Conservation (phyloP, 2,113 vertebrate species). For the Prunella fulvescens region DNA sequence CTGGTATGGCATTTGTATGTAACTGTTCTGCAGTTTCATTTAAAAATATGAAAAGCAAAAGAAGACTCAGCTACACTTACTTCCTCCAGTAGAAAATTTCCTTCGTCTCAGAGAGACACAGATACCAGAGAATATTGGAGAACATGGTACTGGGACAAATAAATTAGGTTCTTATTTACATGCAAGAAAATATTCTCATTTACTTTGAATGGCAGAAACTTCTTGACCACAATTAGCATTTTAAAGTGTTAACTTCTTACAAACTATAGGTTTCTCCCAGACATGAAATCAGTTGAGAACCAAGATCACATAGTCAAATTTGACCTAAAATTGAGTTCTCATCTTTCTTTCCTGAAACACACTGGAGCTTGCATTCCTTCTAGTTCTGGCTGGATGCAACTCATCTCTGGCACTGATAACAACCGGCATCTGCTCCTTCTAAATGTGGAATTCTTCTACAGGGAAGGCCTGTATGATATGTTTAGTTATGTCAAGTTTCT, state of each 20-base stretch:
- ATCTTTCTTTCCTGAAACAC: neutral
- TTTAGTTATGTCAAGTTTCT: neutral
- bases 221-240: neutral
- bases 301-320: neutral
- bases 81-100: neutral
- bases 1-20: neutral
- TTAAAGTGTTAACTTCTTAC: neutral
- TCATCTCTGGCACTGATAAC: neutral
- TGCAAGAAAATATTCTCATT: neutral
- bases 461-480: neutral
- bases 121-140: neutral
- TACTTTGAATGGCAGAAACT: neutral
- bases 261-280: neutral
- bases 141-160: neutral
- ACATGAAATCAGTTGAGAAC: neutral
- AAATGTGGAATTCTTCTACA: neutral
- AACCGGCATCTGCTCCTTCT: neutral
- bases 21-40: neutral
- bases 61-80: neutral
- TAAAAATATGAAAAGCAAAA: neutral
- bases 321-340: neutral
- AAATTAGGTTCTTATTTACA: neutral
- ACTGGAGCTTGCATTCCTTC: neutral
- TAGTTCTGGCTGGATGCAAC: neutral
- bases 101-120: neutral